Base-by-base conservation (phyloP, 1,140 invertebrate species). In the Drosophila parvula region DNA sequence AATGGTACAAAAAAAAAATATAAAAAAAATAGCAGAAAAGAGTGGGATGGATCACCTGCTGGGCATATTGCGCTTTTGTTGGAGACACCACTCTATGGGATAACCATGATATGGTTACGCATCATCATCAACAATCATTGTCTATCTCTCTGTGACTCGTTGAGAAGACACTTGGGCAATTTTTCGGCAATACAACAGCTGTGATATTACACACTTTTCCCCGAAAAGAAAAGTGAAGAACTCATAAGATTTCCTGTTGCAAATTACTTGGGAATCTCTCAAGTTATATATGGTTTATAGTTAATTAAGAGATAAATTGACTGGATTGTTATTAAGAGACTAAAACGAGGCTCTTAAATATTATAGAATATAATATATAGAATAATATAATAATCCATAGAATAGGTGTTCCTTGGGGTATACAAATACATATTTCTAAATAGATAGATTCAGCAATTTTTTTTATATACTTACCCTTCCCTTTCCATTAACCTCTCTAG, bases 1-100 rank as follows among this genome's bases (percentile, higher is more conserved):
- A 28, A 55, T 55, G 18, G 50, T 2, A 53, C 22, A 22, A 53
- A 53, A 14, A 12, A 18, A 53, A 14, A 12, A 18, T 4, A 2
- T n/a, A n/a, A n/a, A n/a, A n/a, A 53, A 14, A 12, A 18, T 4
- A 2, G 27, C 14, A 16, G 45, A 22, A 44, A n/a, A 34, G 57
- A 18, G 16, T 51, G 50, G 48, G 32, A 18, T 30, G 45, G 36
- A 75, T 53, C 81, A 85, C 81, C 81, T 85, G 81, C 81, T 84
- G 81, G 45, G 50, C 44, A 53, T 53, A 57, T 63, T 79, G 76
- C 73, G 53, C 81, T 79, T 84, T 79, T 83, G 57, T 30, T 43
- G 27, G 57, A 12, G 16, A 10, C 34, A 22, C 11, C 45, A 51
- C 45, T 51, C 27, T 9, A 8, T 14, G 2, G 27, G n/a, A 28